Evolutionary conservation across 2,888 invertebrate species (phyloP).

Genomic region (Capitulum mitella): DNA sequence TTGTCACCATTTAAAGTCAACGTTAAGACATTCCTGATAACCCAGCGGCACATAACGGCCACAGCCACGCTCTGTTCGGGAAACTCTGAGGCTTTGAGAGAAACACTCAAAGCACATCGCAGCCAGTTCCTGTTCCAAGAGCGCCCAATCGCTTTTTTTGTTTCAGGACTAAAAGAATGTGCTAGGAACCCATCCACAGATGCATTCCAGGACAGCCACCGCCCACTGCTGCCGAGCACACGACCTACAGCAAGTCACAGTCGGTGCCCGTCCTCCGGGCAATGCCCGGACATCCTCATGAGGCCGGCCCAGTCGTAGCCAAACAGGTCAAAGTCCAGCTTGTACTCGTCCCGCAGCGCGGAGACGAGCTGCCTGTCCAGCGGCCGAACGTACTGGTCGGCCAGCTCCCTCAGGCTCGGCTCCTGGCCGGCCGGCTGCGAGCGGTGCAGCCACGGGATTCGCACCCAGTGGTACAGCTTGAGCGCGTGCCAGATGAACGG

Average conservation of each 20-base stretch:
- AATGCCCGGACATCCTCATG: background rate
- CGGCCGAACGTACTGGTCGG: background rate
- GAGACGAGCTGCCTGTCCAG: background rate
- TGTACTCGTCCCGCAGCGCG: background rate
- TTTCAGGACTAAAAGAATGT: too few relatives aligned
- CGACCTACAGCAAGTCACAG: background rate
- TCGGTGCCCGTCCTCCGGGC: background rate
- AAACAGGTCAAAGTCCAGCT: conserved; percentile 17
- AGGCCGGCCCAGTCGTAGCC: background rate
- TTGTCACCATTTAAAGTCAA: too few relatives aligned
- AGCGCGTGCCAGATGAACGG: conserved; percentile 6
- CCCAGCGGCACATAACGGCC: too few relatives aligned
- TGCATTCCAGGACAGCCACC: too few relatives aligned
- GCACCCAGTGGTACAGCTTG: background rate
- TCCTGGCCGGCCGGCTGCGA: background rate
- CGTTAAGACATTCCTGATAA: too few relatives aligned
- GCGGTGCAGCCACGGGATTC: conserved; percentile 1
- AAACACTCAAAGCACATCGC: too few relatives aligned
- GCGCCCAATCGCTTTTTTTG: too few relatives aligned
- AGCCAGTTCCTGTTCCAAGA: too few relatives aligned
- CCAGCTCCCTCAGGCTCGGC: background rate
- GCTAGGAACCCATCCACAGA: too few relatives aligned
- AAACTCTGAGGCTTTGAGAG: too few relatives aligned
- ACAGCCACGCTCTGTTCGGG: too few relatives aligned
- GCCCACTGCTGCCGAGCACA: too few relatives aligned